A percentile compares a stretch with the other conserved stretches of the same genome.
Conservation (phyloP, 2,888 invertebrate species). For the Atrina japonica region DNA sequence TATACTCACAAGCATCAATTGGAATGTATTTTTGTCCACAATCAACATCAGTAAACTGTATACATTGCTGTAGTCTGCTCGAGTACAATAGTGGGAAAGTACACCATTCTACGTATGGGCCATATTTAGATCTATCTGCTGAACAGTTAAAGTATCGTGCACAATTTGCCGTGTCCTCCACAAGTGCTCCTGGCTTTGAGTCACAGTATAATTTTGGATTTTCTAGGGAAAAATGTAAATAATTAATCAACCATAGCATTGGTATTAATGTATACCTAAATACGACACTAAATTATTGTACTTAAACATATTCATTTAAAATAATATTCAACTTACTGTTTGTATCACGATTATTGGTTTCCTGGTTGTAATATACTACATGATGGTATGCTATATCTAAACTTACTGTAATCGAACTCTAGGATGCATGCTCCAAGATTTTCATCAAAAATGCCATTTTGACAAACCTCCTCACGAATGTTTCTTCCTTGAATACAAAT, state of each 20-base stretch:
- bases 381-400: too few relatives aligned
- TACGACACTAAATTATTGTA: too few relatives aligned
- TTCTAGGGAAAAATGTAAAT: constrained; percentile 41
- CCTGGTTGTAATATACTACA: too few relatives aligned
- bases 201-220: constrained; percentile 55
- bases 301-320: too few relatives aligned
- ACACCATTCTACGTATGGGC: constrained; percentile 55
- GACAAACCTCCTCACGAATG: constrained; percentile 48
- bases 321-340: background rate
- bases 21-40: constrained; percentile 60
- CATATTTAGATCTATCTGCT: constrained; percentile 44
- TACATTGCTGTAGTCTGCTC: constrained; percentile 46
- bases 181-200: constrained; percentile 35
- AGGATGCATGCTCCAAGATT: constrained; percentile 44
- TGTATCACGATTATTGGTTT: too few relatives aligned
- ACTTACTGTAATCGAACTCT: constrained; percentile 38
- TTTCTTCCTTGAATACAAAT: constrained; percentile 56
- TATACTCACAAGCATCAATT: constrained; percentile 31
- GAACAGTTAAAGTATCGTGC: constrained; percentile 66
- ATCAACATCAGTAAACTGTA: constrained; percentile 52
- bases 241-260: background rate
- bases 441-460: constrained; percentile 51
- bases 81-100: constrained; percentile 65
- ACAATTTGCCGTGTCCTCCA: constrained; percentile 58
- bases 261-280: too few relatives aligned